Conservation (phyloP, 2,888 invertebrate species). For the Allophyes oxyacanthae region DNA sequence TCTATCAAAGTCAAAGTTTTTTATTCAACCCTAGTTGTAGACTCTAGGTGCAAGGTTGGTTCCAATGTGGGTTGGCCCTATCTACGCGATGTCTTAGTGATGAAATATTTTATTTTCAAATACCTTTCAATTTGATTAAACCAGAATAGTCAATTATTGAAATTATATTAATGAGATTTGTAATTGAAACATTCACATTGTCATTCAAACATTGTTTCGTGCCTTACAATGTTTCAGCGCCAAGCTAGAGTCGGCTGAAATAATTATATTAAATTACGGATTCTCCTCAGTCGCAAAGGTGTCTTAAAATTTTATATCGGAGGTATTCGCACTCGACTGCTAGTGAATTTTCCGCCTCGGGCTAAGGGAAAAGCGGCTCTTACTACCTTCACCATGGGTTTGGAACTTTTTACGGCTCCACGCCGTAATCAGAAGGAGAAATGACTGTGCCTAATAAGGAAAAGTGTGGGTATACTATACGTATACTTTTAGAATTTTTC, state of each 20-base stretch:
- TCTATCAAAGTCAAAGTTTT: too few relatives aligned
- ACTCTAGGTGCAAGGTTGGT: too few relatives aligned
- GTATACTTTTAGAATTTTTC: slow-evolving; percentile 8
- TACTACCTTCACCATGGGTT: slow-evolving; percentile 17
- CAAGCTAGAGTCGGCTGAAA: slow-evolving; percentile 1
- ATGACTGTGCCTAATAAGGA: slow-evolving; percentile 14
- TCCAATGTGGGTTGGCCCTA: too few relatives aligned
- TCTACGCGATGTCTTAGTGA: too few relatives aligned
- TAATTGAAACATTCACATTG: neutral
- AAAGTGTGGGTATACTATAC: slow-evolving; percentile 20
- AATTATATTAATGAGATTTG: too few relatives aligned
- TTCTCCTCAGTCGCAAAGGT: slow-evolving; percentile 10
- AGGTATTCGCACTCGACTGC: slow-evolving; percentile 24
- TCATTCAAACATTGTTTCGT: neutral
- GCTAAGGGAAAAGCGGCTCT: slow-evolving; percentile 9
- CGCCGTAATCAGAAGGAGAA: slow-evolving; percentile 36
- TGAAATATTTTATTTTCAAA: too few relatives aligned
- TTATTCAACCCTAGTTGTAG: too few relatives aligned
- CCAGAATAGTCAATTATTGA: too few relatives aligned
- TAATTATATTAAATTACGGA: slow-evolving; percentile 25
- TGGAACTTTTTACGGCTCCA: slow-evolving; percentile 41
- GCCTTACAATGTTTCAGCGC: neutral
- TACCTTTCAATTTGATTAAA: too few relatives aligned
- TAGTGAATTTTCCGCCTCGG: slow-evolving; percentile 33
- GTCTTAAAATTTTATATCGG: slow-evolving; percentile 35